phyloP scores from a whole-genome alignment of 2,888 invertebrate genomes.

The Phaedon cochleariae region DNA sequence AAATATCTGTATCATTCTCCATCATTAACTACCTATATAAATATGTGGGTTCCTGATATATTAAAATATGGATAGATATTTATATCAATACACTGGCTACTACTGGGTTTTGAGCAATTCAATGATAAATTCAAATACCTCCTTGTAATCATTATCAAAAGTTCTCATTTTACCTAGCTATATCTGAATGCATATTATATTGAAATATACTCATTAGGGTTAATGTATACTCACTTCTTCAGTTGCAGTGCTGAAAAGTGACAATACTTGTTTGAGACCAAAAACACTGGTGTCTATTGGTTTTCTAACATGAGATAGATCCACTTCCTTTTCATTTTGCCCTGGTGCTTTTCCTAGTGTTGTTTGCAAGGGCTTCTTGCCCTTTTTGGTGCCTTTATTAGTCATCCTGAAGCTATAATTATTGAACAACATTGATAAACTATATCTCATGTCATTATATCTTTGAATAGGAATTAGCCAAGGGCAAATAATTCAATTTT shows the following conservation, averaged over 20 bases:
- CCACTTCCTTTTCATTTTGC: slow-evolving; percentile 47
- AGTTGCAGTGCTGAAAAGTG: slow-evolving; percentile 78
- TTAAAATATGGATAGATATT: no score
- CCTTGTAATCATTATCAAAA: no score
- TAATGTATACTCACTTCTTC: slow-evolving; percentile 73
- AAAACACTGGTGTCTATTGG: slow-evolving; percentile 75
- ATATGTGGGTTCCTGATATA: no score
- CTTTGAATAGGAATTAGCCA: no score
- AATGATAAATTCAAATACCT: not conserved
- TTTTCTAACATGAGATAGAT: slow-evolving; percentile 64
- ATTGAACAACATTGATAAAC: not conserved
- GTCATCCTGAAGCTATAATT: slow-evolving; percentile 34
- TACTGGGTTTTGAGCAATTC: no score
- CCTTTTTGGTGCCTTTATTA: slow-evolving; percentile 45
- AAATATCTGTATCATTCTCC: not conserved
- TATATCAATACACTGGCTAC: no score
- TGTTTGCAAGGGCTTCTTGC: slow-evolving; percentile 52
- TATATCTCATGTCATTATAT: no score
- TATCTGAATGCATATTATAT: not conserved
- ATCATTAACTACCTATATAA: not conserved
- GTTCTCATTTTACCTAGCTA: no score
- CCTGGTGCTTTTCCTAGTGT: slow-evolving; percentile 53
- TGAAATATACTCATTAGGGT: no score
- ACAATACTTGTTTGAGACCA: slow-evolving; percentile 75
- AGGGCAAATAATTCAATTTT: no score